phyloP scores from a whole-genome alignment of 2,797 vertebrate species.

The Alauda arvensis region DNA sequence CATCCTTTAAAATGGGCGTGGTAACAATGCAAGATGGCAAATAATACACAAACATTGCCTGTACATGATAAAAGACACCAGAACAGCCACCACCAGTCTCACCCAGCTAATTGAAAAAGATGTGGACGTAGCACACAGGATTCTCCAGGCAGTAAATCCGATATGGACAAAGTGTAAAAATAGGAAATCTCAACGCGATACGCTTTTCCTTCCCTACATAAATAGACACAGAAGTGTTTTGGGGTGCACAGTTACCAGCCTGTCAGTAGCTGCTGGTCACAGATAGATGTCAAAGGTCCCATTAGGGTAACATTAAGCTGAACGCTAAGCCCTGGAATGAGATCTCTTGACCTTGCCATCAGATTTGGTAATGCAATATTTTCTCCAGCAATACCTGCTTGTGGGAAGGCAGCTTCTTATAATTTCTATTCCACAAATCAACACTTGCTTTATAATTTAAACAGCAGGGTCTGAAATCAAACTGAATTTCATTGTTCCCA shows the following conservation, averaged over 20 bases:
- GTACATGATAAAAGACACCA: neutral
- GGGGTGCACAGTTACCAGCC: slow-evolving; percentile 7
- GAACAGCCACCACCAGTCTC: neutral
- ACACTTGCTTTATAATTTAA: neutral
- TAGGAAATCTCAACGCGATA: neutral
- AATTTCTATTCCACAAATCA: neutral
- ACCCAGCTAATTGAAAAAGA: neutral
- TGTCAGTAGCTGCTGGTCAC: neutral
- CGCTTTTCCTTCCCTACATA: neutral
- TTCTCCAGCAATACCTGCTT: neutral
- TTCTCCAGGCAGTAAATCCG: neutral
- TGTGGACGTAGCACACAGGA: neutral
- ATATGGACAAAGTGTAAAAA: neutral
- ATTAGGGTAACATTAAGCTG: neutral
- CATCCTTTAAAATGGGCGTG: neutral
- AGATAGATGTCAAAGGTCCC: neutral
- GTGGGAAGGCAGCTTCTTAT: neutral
- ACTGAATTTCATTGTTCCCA: neutral
- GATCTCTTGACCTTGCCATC: slow-evolving; percentile 9
- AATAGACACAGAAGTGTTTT: slow-evolving; percentile 3
- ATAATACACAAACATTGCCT: neutral
- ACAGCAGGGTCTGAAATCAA: neutral
- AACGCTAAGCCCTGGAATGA: neutral
- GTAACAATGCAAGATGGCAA: neutral
- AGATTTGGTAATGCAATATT: neutral